phyloP scores from a whole-genome alignment of 2,797 vertebrate species.

The Bovichtus variegatus region DNA sequence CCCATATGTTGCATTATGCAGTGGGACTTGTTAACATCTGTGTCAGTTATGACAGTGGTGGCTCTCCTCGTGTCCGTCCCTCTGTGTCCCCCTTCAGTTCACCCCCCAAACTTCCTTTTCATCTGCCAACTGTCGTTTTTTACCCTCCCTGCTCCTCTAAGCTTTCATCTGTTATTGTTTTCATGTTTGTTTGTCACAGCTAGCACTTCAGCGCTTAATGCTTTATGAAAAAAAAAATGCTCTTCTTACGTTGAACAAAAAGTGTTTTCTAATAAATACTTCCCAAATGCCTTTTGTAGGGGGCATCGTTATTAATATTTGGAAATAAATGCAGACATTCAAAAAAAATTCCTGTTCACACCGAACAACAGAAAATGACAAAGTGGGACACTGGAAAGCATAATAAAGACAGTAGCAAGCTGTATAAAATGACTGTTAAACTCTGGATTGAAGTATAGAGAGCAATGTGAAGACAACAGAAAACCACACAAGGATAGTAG shows the following conservation, averaged over 20 bases:
- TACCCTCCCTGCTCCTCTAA: constrained; percentile 7
- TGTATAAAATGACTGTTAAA: neutral
- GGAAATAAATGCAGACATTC: neutral
- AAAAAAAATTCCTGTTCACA: neutral
- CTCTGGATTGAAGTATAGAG: neutral
- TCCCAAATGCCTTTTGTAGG: neutral
- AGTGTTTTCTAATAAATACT: neutral
- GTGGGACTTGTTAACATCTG: constrained; percentile 53
- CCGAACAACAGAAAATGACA: neutral
- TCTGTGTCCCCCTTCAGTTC: constrained; percentile 27
- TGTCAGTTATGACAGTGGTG: constrained; percentile 44
- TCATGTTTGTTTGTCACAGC: constrained; percentile 34
- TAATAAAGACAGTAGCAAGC: too few relatives aligned
- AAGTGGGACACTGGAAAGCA: neutral
- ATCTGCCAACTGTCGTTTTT: constrained; percentile 18
- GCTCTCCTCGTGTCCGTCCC: constrained; percentile 24
- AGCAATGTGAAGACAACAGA: neutral
- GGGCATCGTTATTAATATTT: neutral
- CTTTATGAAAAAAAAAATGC: constrained; percentile 30
- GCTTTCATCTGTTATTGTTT: constrained; percentile 28
- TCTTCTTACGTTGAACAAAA: neutral
- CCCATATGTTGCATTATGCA: constrained; percentile 42
- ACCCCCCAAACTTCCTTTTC: constrained; percentile 25
- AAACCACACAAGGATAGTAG: too few relatives aligned
- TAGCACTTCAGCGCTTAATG: constrained; percentile 10